Base-by-base conservation (phyloP, 2,888 invertebrate species). In the Caenorhabditis afra region DNA sequence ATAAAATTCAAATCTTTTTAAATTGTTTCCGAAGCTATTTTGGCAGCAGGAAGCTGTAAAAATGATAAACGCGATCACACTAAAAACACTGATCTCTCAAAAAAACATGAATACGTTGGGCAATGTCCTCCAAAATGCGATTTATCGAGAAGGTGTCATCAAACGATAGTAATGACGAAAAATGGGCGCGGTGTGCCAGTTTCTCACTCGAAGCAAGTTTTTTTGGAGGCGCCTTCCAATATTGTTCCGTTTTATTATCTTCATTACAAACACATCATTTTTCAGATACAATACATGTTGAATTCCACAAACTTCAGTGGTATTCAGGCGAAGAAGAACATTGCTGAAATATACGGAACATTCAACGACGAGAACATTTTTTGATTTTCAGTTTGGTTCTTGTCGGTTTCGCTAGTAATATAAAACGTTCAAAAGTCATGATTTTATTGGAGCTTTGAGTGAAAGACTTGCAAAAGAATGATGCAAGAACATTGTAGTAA, bases 231-330 rank as follows among this genome's bases (percentile, higher is more conserved):
- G 11, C 11, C 41, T 2, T 41, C 41, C 3, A 11, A 41, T 41
- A 8, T 41, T 41, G 11, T 41, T 41, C 14, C 11, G 14, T 41
- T 41, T 41, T 41, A 14, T 41, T 41, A 14, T 11, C 41, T 41
- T 11, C 11, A 8, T 41, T 11, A 41, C 41, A 14, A 8, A 37
- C 11, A 8, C 37, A 37, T n/a, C 37, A 14, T 50, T 44, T 70
- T 79, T 53, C 45, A 80, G 80, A 80, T 80, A 14, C 75, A 71
- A 66, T 39, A 50, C 12, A 50, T 65, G 49, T 29, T 80, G 8
- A 71, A 70, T 18, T 44, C 70, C 0, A 71, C 59, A 0, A 52
- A 1, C 8, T 80, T 80, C 59, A 75, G 80, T 58, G 80, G 80
- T 14, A 47, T 80, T 3, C 41, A 55, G 39, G 12, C 41, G 8